Evolutionary conservation across 2,888 invertebrate species (phyloP).

Genomic region (Matsumyia berberina): DNA sequence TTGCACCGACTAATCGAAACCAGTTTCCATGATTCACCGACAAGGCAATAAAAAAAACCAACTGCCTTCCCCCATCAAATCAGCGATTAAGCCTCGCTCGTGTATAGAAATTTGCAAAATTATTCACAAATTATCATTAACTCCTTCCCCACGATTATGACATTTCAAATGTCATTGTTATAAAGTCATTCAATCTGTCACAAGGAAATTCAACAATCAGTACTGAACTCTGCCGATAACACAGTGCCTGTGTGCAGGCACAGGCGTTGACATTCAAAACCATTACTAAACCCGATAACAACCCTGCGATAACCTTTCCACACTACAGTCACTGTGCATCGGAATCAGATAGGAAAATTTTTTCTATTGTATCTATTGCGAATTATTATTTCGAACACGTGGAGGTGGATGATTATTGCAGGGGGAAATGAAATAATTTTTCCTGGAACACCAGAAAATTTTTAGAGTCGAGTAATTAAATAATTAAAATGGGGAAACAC

Average conservation of each 20-base stretch:
- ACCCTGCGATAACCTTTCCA: conserved; percentile 16
- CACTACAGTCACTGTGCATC: not conserved
- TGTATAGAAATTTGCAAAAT: not conserved
- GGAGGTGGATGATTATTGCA: not conserved
- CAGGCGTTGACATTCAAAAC: conserved; percentile 35
- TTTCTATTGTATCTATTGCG: no score
- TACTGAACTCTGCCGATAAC: conserved; percentile 7
- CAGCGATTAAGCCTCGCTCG: not conserved
- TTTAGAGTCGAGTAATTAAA: not conserved
- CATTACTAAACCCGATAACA: conserved; percentile 38
- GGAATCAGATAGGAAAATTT: conserved; percentile 27
- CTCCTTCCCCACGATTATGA: conserved; percentile 1
- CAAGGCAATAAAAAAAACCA: not conserved
- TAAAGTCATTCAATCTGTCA: conserved; percentile 1
- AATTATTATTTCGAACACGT: not conserved
- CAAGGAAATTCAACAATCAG: not conserved
- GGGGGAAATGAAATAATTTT: not conserved
- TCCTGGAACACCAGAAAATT: not conserved
- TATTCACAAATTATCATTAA: not conserved
- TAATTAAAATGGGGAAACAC: not conserved
- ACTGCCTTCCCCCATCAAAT: not conserved
- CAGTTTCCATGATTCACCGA: not conserved
- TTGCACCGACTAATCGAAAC: no score
- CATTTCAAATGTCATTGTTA: not conserved
- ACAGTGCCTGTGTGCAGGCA: not conserved